A percentile compares a stretch with the other conserved stretches of the same genome.
These are phyloP conservation scores for Pomatorhinus ruficollis DNA, from an alignment of 2,113 vertebrate species.

Conservation along the genomic window DNA sequence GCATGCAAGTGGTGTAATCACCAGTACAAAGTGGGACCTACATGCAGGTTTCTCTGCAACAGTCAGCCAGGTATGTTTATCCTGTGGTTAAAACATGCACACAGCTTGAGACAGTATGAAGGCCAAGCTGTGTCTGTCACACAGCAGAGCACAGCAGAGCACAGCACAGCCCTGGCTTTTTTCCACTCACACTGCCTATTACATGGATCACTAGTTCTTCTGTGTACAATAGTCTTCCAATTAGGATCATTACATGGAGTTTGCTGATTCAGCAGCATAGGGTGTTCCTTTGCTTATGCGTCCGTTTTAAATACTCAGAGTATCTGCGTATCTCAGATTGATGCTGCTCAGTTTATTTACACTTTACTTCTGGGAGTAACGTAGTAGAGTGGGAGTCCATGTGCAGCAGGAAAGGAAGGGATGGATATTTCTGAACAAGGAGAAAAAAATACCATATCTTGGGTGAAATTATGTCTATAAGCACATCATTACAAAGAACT, in stretches of 20 bases:
- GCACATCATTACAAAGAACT: background rate
- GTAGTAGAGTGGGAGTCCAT: background rate
- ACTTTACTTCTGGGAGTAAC: background rate
- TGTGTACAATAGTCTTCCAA: background rate
- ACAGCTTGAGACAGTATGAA: background rate
- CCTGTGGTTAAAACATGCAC: background rate
- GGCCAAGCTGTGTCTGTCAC: background rate
- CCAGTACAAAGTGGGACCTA: rapidly evolving
- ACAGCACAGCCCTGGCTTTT: background rate
- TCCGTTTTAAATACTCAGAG: background rate
- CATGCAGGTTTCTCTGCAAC: background rate
- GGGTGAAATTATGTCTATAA: background rate
- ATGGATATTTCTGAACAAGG: rapidly evolving
- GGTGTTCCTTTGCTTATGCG: background rate
- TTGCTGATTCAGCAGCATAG: background rate
- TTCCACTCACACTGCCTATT: background rate
- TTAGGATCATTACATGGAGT: background rate
- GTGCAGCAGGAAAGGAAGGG: background rate
- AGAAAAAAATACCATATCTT: background rate
- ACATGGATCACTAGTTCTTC: background rate
- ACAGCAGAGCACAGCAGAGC: background rate
- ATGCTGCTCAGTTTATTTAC: background rate
- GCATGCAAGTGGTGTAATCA: background rate
- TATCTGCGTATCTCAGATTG: background rate
- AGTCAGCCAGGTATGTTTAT: background rate